phyloP scores from a whole-genome alignment of 1,140 invertebrate species.

The Drosophila saltans region DNA sequence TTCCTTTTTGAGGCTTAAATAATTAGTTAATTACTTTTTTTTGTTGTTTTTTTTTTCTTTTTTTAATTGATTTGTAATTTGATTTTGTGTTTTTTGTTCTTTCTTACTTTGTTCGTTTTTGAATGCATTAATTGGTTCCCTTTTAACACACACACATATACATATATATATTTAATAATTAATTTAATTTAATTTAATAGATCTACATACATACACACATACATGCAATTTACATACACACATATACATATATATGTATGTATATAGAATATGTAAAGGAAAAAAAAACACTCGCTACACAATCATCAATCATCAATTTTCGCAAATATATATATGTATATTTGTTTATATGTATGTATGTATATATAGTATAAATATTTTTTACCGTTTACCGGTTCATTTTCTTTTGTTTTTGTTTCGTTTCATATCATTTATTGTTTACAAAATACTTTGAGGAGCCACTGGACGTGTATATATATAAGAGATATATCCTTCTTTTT shows the following conservation, averaged over 20 bases:
- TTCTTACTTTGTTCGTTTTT: constrained; percentile 19
- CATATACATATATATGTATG: constrained; percentile 25
- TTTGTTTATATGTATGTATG: constrained; percentile 45
- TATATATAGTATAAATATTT: constrained; percentile 38
- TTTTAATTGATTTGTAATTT: constrained; percentile 71
- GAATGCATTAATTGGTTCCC: constrained; percentile 73
- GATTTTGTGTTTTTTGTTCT: constrained; percentile 23
- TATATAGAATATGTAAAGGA: constrained; percentile 48
- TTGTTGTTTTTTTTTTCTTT: not conserved
- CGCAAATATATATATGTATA: constrained; percentile 29
- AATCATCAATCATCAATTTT: constrained; percentile 46
- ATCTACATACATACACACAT: constrained; percentile 31
- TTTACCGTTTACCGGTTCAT: constrained; percentile 20
- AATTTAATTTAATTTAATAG: constrained; percentile 39
- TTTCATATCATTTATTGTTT: constrained; percentile 77
- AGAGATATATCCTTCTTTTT: constrained; percentile 63
- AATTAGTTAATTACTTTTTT: constrained; percentile 2
- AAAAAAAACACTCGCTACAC: constrained; percentile 5
- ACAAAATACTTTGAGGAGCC: constrained; percentile 82
- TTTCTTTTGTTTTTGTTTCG: constrained; percentile 34
- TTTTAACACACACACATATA: constrained; percentile 61
- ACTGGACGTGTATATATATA: constrained; percentile 73
- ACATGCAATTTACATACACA: constrained; percentile 44
- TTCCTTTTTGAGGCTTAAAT: constrained; percentile 47
- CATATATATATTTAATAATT: not conserved